Base-by-base conservation (phyloP, 2,888 invertebrate genomes). In the Napeogenes sylphis region DNA sequence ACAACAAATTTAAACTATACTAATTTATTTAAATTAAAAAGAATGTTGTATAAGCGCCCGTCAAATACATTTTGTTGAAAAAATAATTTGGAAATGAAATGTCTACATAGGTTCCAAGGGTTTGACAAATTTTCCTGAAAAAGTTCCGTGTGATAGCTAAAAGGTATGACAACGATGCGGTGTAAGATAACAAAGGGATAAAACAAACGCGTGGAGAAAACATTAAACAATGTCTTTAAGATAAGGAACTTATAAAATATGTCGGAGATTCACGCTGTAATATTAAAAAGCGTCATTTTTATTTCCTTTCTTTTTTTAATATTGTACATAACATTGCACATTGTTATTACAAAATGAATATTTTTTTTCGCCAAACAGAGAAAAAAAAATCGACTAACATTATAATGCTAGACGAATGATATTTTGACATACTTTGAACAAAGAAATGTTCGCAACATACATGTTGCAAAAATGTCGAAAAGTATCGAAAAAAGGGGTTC, bases 161-260 rank as follows among this genome's bases (percentile, higher is more conserved):
- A 60, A 51, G 47, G 38, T 6, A 60, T 35, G n/a, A 56, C 55
- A 47, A 32, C 21, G 38, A 60, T 60, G 35, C 30, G 51, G 60
- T 45, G 30, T 46, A 35, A 55, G 46, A 60, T 60, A 60, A 56
- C 47, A 60, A 56, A 60, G 55, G 51, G 51, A 51, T 51, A 51
- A 51, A 51, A 51, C 51, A 51, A 51, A 51, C 51, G 51, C 51
- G 21, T 8, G 51, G 30, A 51, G 51, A 21, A 51, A 51, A 51
- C 51, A 51, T 51, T 51, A 51, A 51, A 51, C 30, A 51, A 51
- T 30, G 51, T 51, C 51, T 51, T 51, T 51, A 51, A 51, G 51
- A 51, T 51, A 51, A 51, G 51, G 51, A 51, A 51, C 30, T 51
- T 51, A 51, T 51, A 51, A 51, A 51, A 51, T 51, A 51, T 51